Evolutionary conservation across 2,888 invertebrate species (phyloP), one percentile per base, ranked within the genome.

Genomic region (Plagodis pulveraria): DNA sequence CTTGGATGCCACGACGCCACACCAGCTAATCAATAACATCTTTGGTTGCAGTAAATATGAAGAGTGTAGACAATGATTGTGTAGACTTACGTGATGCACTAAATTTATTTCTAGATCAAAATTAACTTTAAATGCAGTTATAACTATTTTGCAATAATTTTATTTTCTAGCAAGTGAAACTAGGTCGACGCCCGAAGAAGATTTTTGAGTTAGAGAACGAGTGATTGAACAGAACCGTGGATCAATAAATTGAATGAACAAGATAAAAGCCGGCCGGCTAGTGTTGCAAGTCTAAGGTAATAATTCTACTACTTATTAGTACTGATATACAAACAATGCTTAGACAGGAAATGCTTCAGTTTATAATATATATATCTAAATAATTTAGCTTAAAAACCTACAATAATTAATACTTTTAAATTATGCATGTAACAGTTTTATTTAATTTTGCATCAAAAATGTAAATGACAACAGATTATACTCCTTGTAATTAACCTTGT

Each of bases 1-100:
- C 81, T 77, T 81, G 83, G 84, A 48, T 88, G 91, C 91, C 91
- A 91, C 90, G 91, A 84, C 73, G 71, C 85, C 87, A 83, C 80
- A 73, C 68, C 54, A 65, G 62, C 66, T 69, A 72, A 69, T 52
- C 66, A 61, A 63, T 50, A 38, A 62, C 51, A 56, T 42, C 49
- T 62, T 48, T 58, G 54, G 50, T 49, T 58, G 46, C 55, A 49
- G 56, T 45, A 56, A 61, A 52, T 54, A 60, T 51, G 60, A 49
- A 52, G 59, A 60, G 54, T 68, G 73, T 65, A 66, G 54, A 56
- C 58, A 60, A 62, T 67, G 22, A 22, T 22, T 22, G 73, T 42
- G 42, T 42, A 42, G 42, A 89, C 89, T 88, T 84, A 89, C 89
- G 70, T 87, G 81, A 68, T 75, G 73, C 73, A 74, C 71, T 76